Evolutionary conservation across 2,888 invertebrate species (phyloP).

Genomic region (Himalopsyche anomala): DNA sequence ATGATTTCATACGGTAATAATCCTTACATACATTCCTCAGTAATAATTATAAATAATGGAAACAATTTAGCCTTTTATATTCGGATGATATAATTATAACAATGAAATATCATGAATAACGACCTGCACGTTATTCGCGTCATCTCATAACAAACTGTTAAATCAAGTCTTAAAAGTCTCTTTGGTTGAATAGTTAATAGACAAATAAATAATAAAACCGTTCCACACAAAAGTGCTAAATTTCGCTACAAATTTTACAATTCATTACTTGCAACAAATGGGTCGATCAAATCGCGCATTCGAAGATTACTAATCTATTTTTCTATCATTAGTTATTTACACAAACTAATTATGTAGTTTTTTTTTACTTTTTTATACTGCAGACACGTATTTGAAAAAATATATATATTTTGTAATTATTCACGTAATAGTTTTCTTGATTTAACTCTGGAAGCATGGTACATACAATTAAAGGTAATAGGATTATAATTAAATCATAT

Average conservation of each 20-base stretch:
- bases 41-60: too few relatives aligned
- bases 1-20: too few relatives aligned
- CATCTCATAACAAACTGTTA: neutral
- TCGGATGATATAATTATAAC: too few relatives aligned
- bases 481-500: neutral
- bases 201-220: constrained; percentile 25
- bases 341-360: constrained; percentile 8
- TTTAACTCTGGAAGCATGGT: constrained; percentile 1
- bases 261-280: neutral
- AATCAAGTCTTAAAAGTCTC: constrained; percentile 14
- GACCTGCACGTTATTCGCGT: neutral
- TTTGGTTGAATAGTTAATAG: constrained; percentile 19
- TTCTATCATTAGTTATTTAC: constrained; percentile 35
- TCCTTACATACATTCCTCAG: too few relatives aligned
- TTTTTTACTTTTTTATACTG: neutral
- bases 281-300: constrained; percentile 1
- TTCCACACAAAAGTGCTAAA: constrained; percentile 14
- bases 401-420: constrained; percentile 38
- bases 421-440: constrained; percentile 23
- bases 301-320: constrained; percentile 14
- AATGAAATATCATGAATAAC: too few relatives aligned
- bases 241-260: constrained; percentile 3
- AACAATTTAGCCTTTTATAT: too few relatives aligned
- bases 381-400: constrained; percentile 33
- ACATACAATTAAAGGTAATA: constrained; percentile 22